Base-by-base conservation (phyloP, 2,113 vertebrate genomes). In the Platysternon megacephalum region DNA sequence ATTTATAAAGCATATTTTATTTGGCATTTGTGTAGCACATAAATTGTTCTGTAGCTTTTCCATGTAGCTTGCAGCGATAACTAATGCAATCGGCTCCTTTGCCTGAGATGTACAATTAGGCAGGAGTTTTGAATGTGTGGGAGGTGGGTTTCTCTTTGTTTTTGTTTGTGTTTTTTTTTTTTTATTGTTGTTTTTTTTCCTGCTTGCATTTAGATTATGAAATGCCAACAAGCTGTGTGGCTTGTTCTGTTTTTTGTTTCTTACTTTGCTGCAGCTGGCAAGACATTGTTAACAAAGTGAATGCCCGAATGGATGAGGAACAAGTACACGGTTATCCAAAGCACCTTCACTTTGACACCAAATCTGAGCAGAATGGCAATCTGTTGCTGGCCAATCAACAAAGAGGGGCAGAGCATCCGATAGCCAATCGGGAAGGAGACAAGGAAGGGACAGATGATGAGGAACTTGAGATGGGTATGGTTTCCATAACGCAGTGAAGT, bases 381-480 rank as follows among this genome's bases (percentile, higher is more conserved):
- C 52, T 61, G 1, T 58, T 49, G 12, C 32, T 82, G 5, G 74
- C 42, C 9, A 8, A 14, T 4, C 56, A 21, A 6, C 72, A 78
- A 52, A 80, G 82, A 48, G 83, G 74, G 52, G 74, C 46, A 49
- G 92, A 79, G 82, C 93, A 26, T 8, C 93, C 3, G 1, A 26
- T 0, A 46, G 26, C 87, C 32, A 44, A 39, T 35, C 80, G 14
- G 87, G 93, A 72, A 21, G 87, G 65, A 2, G 39, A 85, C 48
- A 95, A 90, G 90, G 95, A 90, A 55, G 86, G 51, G 44, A 51
- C 6, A 0, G 95, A 96, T 5, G 85, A 95, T 1, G 97, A 97
- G 79, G 95, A 98, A 6, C 94, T 96, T 1, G 68, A 94, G 19
- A 93, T 95, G 95, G 98, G 97, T 98, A 95, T 0, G 91, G 13